These are phyloP conservation scores for Choristoneura fumiferana DNA, from an alignment of 1,140 invertebrate genomes.

Conservation along the genomic window DNA sequence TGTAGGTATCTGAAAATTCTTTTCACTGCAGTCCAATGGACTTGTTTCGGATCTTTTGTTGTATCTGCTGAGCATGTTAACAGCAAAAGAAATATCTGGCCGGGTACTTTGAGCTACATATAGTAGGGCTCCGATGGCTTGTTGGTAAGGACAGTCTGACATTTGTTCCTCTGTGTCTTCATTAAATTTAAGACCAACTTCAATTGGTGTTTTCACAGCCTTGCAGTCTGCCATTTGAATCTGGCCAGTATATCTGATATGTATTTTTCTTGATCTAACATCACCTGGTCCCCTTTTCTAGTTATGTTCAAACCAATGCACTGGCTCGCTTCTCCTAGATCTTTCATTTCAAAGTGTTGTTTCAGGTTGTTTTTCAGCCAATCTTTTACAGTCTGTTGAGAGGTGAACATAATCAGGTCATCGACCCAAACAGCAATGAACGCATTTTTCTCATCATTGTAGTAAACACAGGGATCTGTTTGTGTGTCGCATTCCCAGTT, in stretches of 20 bases:
- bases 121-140: constrained; percentile 34
- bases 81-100: constrained; percentile 39
- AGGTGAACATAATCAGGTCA: constrained; percentile 33
- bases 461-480: constrained; percentile 20
- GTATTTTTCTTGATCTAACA: constrained; percentile 35
- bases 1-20: constrained; percentile 35
- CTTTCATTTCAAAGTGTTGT: constrained; percentile 33
- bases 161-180: constrained; percentile 15
- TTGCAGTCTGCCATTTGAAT: constrained; percentile 36
- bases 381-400: constrained; percentile 18
- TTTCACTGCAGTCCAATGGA: constrained; percentile 36
- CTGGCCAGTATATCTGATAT: constrained; percentile 30
- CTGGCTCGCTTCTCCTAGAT: too few species aligned
- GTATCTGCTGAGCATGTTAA: constrained; percentile 34
- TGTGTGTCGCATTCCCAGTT: background rate
- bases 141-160: constrained; percentile 33
- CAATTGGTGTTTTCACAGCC: constrained; percentile 32
- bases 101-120: constrained; percentile 36
- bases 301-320: constrained; percentile 34
- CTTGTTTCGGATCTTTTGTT: constrained; percentile 25
- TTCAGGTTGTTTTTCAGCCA: constrained; percentile 24
- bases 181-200: constrained; percentile 30
- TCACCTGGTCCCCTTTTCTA: constrained; percentile 22
- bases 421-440: constrained; percentile 39
- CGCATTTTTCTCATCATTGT: constrained; percentile 7